Evolutionary conservation across 2,797 vertebrate genomes (phyloP).

Genomic region (Hybognathus amarus): DNA sequence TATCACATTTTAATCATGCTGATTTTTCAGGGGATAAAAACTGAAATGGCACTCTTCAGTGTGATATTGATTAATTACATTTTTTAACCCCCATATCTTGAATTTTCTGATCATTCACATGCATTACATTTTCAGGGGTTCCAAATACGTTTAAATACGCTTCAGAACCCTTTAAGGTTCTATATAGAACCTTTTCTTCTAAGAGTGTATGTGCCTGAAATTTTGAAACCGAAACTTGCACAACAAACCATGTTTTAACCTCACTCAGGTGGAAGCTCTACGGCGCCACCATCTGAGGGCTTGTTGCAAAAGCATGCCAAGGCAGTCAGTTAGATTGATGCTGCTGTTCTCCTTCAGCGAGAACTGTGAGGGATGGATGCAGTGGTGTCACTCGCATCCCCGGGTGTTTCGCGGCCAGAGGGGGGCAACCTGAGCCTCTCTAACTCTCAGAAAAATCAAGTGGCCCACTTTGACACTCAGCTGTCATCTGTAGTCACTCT

Average conservation of each 20-base stretch:
- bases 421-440: conserved; percentile 32
- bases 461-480: conserved; percentile 68
- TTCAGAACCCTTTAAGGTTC: too few relatives aligned
- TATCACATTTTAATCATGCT: too few relatives aligned
- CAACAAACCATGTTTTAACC: conserved; percentile 28
- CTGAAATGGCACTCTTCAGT: too few relatives aligned
- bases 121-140: too few relatives aligned
- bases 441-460: conserved; percentile 68
- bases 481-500: conserved; percentile 52
- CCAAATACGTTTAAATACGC: too few relatives aligned
- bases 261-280: conserved; percentile 49
- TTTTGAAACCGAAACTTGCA: conserved; percentile 18
- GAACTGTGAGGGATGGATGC: conserved; percentile 38
- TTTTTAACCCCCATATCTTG: too few relatives aligned
- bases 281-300: conserved; percentile 58
- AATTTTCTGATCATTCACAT: too few relatives aligned
- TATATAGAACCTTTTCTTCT: too few relatives aligned
- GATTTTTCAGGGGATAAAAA: too few relatives aligned
- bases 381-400: conserved; percentile 23
- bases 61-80: too few relatives aligned
- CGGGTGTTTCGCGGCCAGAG: conserved; percentile 29
- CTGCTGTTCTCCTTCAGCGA: conserved; percentile 37
- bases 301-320: conserved; percentile 10
- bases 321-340: conserved; percentile 27
- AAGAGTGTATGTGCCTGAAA: conserved; percentile 3